Conservation (phyloP, 2,888 invertebrate species). For the Ormia ochracea region DNA sequence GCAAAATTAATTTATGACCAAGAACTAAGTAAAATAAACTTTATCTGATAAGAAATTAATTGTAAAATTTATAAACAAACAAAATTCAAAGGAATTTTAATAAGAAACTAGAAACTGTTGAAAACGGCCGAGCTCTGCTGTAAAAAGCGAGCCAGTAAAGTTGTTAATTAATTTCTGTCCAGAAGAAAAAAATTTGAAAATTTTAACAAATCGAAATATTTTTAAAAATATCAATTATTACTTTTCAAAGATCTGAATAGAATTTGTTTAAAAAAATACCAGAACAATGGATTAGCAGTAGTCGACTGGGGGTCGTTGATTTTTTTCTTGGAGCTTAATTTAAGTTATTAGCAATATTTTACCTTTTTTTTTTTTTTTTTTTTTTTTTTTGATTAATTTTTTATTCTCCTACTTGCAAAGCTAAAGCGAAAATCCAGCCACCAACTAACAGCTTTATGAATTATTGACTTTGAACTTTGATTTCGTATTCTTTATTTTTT, state of each 20-base stretch:
- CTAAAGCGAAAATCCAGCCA: neutral
- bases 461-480: slow-evolving; percentile 63
- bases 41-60: slow-evolving; percentile 58
- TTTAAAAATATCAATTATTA: slow-evolving; percentile 43
- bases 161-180: slow-evolving; percentile 45
- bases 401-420: no score
- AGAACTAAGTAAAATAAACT: neutral
- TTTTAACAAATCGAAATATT: slow-evolving; percentile 35
- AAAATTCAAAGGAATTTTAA: slow-evolving; percentile 47
- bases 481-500: slow-evolving; percentile 39
- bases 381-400: neutral
- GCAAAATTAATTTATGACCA: slow-evolving; percentile 15
- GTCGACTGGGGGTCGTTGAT: slow-evolving; percentile 25
- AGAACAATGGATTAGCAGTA: slow-evolving; percentile 51
- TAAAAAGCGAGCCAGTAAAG: neutral
- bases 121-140: neutral
- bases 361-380: neutral
- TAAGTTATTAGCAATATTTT: neutral
- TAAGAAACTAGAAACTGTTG: slow-evolving; percentile 24
- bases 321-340: slow-evolving; percentile 9
- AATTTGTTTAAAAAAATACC: slow-evolving; percentile 13
- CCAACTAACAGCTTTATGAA: slow-evolving; percentile 57
- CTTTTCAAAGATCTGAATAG: slow-evolving; percentile 28
- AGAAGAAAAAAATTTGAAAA: neutral
- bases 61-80: slow-evolving; percentile 54